Evolutionary conservation across 2,113 vertebrate species (phyloP), one percentile per base, ranked within the genome.

Genomic region (Mastomys coucha): DNA sequence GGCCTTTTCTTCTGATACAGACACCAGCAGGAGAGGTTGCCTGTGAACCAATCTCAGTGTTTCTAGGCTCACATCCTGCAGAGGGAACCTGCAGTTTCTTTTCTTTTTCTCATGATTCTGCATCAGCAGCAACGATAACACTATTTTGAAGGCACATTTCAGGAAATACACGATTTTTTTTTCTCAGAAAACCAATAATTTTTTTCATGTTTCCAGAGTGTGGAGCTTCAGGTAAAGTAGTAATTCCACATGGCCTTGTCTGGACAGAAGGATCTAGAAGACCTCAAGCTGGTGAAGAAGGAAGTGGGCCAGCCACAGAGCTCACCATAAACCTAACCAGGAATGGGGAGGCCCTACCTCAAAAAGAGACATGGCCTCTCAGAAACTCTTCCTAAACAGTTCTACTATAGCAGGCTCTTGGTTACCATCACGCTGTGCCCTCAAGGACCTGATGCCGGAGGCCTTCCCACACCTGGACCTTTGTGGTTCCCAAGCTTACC

Each of bases 101-200:
- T 73, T 72, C 60, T 19, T 70, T 63, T 36, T 24, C 65, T 89
- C 13, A 80, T 24, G 22, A 84, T 58, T 87, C 33, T 92, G 33
- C 56, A 67, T 26, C 56, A 60, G 73, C 56, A 60, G 73, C 89
- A 82, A 87, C 82, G 56, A 11, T 16, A 63, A 65, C 20, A 77
- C 65, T 94, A 87, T 84, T 75, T 94, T 88, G 81, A 94, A 88
- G 63, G 76, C 4, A 42, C 36, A 94, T 82, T 91, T 82, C 58
- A 91, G 60, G 58, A 82, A n/a, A 76, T 60, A 20, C 73, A 92
- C 92, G 77, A 77, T 78, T 63, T 60, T 77, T 75, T 76, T 75
- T 11, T 6, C 6, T 89, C 22, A 96, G 39, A 76, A 91, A 51
- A 49, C 3, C 45, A 45, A 51, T 75, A 76, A 14, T 42, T 2